phyloP scores from a whole-genome alignment of 2,888 invertebrate genomes.

The Eurytoma californica region DNA sequence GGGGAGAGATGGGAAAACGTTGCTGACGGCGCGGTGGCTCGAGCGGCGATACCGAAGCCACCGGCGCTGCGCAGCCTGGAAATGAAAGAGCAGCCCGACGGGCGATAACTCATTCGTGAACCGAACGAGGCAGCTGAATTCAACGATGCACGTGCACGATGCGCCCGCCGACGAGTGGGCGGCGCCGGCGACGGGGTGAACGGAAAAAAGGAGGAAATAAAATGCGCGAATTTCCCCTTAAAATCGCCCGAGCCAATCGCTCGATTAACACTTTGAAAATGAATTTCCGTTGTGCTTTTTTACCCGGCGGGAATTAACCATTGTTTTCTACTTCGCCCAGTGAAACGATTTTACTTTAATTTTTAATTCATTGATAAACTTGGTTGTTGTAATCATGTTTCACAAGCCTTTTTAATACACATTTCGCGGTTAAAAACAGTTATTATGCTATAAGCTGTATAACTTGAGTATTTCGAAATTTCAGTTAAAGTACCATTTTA shows the following conservation, averaged over 20 bases:
- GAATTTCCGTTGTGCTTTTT: conserved; percentile 1
- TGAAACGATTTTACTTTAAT: neutral
- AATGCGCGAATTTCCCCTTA: conserved; percentile 30
- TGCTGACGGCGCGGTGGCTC: conserved; percentile 63
- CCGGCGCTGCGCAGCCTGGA: conserved; percentile 68
- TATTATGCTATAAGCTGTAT: too few relatives aligned
- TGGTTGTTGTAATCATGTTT: too few relatives aligned
- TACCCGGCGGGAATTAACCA: neutral
- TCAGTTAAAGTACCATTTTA: too few relatives aligned
- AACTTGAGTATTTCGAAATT: too few relatives aligned
- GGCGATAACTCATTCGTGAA: conserved; percentile 75
- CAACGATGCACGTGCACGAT: conserved; percentile 70
- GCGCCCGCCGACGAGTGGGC: conserved; percentile 55
- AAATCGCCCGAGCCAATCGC: conserved; percentile 32
- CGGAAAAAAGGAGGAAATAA: conserved; percentile 10
- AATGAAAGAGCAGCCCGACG: conserved; percentile 74
- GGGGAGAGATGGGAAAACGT: conserved; percentile 65
- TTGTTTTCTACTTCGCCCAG: too few relatives aligned
- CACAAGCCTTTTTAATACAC: too few relatives aligned
- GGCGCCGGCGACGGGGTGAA: conserved; percentile 42
- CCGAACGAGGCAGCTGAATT: conserved; percentile 74
- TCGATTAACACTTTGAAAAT: conserved; percentile 35
- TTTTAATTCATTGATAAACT: too few relatives aligned
- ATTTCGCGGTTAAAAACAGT: too few relatives aligned
- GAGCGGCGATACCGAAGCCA: conserved; percentile 64